Evolutionary conservation across 92 coral and sea anemone genomes (phyloP).

Genomic region (Anthopleura xanthogrammica): DNA sequence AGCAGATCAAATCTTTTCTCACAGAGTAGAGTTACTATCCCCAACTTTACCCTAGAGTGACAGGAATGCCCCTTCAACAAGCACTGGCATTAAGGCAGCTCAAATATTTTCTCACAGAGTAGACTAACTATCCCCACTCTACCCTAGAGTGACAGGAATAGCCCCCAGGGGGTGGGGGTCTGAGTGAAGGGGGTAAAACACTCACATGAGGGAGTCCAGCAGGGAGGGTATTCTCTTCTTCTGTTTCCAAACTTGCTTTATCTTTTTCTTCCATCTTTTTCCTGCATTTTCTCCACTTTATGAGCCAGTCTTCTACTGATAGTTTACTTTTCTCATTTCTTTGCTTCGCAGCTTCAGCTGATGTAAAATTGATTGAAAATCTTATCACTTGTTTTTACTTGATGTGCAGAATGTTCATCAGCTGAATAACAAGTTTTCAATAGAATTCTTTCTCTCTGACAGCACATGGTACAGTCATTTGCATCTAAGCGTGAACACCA

Average conservation of each 20-base stretch:
- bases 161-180: slow-evolving; percentile 95
- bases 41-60: slow-evolving; percentile 52
- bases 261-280: slow-evolving; percentile 32
- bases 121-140: slow-evolving; percentile 21
- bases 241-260: slow-evolving; percentile 16
- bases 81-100: no score
- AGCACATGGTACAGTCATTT: no score
- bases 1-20: no score
- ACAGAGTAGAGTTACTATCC: neutral
- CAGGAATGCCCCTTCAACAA: slow-evolving; percentile 53
- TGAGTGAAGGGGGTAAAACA: slow-evolving; percentile 82
- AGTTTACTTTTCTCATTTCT: slow-evolving; percentile 39
- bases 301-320: slow-evolving; percentile 74
- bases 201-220: slow-evolving; percentile 82
- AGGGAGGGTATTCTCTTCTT: slow-evolving; percentile 55
- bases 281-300: slow-evolving; percentile 69
- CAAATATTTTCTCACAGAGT: no score
- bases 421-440: no score
- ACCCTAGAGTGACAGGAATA: slow-evolving; percentile 66
- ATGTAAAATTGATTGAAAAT: neutral
- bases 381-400: no score
- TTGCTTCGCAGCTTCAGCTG: slow-evolving; percentile 44
- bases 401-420: no score
- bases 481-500: no score
- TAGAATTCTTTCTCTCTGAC: no score